Evolutionary conservation across 2,797 vertebrate species (phyloP).

Genomic region (Sebastes minor): DNA sequence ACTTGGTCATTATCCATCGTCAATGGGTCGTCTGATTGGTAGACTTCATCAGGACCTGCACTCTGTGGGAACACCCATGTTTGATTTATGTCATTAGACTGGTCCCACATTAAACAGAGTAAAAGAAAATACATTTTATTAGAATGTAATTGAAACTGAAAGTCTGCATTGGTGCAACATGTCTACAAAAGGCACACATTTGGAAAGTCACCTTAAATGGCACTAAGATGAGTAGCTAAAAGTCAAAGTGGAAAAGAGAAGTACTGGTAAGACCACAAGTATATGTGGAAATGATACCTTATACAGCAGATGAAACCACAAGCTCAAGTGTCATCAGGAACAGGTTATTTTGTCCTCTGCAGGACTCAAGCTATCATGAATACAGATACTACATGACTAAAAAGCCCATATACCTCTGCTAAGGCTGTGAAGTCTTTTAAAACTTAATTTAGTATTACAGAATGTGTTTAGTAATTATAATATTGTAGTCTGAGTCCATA

Average conservation of each 20-base stretch:
- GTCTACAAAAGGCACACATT: not conserved
- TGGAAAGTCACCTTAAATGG: not conserved
- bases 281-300: not conserved
- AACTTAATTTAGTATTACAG: not conserved
- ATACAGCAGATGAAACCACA: not conserved
- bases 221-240: too few species aligned
- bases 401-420: too few species aligned
- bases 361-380: not conserved
- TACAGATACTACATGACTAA: not conserved
- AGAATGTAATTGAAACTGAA: not conserved
- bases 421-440: too few species aligned
- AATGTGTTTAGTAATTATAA: accelerated
- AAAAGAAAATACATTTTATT: too few species aligned
- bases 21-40: not conserved
- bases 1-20: not conserved
- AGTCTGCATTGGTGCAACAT: too few species aligned
- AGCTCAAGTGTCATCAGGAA: not conserved
- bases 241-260: not conserved
- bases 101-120: not conserved
- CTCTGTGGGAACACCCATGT: not conserved
- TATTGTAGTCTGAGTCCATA: not conserved
- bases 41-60: not conserved
- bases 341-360: not conserved
- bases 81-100: too few species aligned
- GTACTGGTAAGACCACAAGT: not conserved